A percentile compares a stretch with the other conserved stretches of the same genome.
Evolutionary conservation across 2,888 invertebrate species (phyloP).

Genomic region (Cephus sareptanus): DNA sequence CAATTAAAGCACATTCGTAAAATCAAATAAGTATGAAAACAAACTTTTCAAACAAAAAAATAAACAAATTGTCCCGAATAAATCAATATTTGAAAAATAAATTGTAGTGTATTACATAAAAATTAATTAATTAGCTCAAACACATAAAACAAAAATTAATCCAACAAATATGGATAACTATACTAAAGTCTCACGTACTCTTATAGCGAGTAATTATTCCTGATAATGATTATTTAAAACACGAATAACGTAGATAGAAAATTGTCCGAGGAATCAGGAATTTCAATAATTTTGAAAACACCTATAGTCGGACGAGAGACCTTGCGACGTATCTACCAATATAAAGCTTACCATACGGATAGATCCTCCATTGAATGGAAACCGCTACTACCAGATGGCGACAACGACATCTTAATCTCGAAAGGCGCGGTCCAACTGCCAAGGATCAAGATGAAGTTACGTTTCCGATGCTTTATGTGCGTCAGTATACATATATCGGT

Average conservation of each 20-base stretch:
- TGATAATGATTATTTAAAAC: not conserved
- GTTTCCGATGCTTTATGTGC: constrained; percentile 2
- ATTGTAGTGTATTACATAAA: no score
- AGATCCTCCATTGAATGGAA: constrained; percentile 42
- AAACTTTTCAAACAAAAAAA: no score
- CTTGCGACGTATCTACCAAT: not conserved
- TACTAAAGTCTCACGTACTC: not conserved
- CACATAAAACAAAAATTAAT: no score
- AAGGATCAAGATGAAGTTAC: constrained; percentile 15
- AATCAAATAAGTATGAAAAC: no score
- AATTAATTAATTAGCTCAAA: no score
- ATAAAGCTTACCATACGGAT: constrained; percentile 34
- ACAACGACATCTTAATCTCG: constrained; percentile 37
- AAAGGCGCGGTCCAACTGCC: constrained; percentile 20
- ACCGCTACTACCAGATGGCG: constrained; percentile 40
- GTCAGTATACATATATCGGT: not conserved
- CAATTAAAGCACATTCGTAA: no score
- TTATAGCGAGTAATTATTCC: no score
- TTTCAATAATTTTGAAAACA: not conserved
- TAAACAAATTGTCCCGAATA: no score
- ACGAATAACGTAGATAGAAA: not conserved
- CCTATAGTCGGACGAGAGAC: not conserved
- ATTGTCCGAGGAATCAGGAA: not conserved
- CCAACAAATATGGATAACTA: not conserved
- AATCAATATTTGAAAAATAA: no score